These are phyloP conservation scores for Rhagonycha fulva DNA, from an alignment of 2,888 invertebrate genomes.

Conservation along the genomic window DNA sequence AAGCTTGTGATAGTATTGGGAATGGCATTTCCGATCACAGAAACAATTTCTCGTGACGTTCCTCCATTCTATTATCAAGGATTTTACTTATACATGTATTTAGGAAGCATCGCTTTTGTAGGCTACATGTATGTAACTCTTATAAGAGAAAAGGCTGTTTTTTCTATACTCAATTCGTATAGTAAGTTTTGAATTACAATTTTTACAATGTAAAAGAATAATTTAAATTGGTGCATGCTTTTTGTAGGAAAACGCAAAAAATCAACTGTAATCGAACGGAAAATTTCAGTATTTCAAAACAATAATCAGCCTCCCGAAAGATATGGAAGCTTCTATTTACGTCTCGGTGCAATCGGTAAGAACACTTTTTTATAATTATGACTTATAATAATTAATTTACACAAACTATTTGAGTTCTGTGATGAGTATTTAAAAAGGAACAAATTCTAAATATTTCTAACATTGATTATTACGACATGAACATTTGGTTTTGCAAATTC, in stretches of 20 bases:
- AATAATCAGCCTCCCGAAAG: slow-evolving; percentile 56
- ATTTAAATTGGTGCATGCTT: neutral
- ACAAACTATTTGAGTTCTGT: too few relatives aligned
- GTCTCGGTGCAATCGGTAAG: slow-evolving; percentile 80
- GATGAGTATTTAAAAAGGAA: too few relatives aligned
- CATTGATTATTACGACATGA: too few relatives aligned
- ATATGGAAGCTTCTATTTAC: slow-evolving; percentile 85
- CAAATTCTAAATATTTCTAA: too few relatives aligned
- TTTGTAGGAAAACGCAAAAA: neutral
- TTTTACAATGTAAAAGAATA: neutral
- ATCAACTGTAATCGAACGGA: neutral
- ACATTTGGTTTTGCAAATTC: too few relatives aligned
- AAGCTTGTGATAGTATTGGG: slow-evolving; percentile 84
- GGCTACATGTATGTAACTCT: slow-evolving; percentile 72
- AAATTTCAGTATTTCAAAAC: neutral
- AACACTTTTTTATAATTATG: neutral
- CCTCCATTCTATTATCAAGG: slow-evolving; percentile 79
- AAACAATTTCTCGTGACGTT: slow-evolving; percentile 79
- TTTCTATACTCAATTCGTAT: slow-evolving; percentile 55
- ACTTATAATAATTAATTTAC: too few relatives aligned
- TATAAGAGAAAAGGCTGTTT: slow-evolving; percentile 57
- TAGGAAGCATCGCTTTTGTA: slow-evolving; percentile 77
- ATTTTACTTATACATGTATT: slow-evolving; percentile 82
- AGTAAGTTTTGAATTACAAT: slow-evolving; percentile 21
- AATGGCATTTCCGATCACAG: slow-evolving; percentile 84